Evolutionary conservation across 2,888 invertebrate genomes (phyloP).

Genomic region (Agrotis exclamationis): DNA sequence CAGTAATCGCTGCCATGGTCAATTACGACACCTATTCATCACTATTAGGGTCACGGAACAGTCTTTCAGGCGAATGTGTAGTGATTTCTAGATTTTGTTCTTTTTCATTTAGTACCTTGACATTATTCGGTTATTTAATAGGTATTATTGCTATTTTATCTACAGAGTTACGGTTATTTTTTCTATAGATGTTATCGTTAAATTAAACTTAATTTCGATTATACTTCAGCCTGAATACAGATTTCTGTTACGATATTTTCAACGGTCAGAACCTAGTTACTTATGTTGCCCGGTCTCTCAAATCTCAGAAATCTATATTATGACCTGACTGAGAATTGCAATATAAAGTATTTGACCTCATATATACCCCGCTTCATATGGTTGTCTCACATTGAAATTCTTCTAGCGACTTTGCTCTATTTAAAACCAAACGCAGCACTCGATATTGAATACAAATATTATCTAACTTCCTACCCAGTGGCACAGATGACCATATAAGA

Average conservation of each 20-base stretch:
- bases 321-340: neutral
- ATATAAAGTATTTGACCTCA: neutral
- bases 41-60: conserved; percentile 80
- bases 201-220: neutral
- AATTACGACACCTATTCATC: conserved; percentile 75
- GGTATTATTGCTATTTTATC: conserved; percentile 2
- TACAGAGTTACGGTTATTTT: conserved; percentile 3
- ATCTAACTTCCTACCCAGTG: conserved; percentile 52
- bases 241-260: neutral
- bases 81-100: conserved; percentile 70
- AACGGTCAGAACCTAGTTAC: neutral
- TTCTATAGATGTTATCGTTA: neutral
- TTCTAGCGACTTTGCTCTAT: conserved; percentile 16
- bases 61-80: conserved; percentile 72
- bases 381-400: conserved; percentile 21
- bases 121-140: conserved; percentile 57
- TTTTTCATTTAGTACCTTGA: conserved; percentile 69
- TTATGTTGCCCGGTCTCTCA: neutral
- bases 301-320: neutral
- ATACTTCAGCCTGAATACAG: neutral
- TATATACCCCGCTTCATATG: neutral
- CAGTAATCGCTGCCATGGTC: conserved; percentile 73
- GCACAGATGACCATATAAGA: conserved; percentile 58
- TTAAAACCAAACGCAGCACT: conserved; percentile 18
- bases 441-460: conserved; percentile 41